phyloP scores from a whole-genome alignment of 2,888 invertebrate genomes.

The Harpalus rubripes region DNA sequence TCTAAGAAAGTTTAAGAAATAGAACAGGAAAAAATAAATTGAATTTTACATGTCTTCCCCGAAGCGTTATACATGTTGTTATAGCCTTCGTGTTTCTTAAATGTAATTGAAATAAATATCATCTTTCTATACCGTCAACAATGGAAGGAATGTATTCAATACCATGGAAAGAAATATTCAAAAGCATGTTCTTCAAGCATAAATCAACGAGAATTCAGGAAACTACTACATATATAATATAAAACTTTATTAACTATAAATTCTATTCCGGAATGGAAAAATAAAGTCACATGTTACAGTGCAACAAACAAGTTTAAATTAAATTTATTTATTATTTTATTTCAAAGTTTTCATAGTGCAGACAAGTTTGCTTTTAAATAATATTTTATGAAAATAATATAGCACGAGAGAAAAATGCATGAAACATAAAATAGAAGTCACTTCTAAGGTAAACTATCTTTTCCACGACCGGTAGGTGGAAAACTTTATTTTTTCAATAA shows the following conservation, averaged over 20 bases:
- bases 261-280: too few species aligned
- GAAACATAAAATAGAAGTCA: too few species aligned
- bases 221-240: not conserved
- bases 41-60: not conserved
- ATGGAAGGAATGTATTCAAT: not conserved
- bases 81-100: not conserved
- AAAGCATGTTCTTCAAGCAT: not conserved
- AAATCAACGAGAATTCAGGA: not conserved
- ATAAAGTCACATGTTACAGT: not conserved
- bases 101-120: slow-evolving; percentile 24
- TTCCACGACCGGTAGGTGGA: too few species aligned
- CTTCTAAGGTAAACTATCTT: too few species aligned
- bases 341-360: too few species aligned
- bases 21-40: slow-evolving; percentile 26
- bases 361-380: too few species aligned
- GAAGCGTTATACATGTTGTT: not conserved
- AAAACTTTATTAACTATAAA: not conserved
- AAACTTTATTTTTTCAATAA: too few species aligned
- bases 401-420: too few species aligned
- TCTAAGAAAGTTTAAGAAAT: slow-evolving; percentile 32
- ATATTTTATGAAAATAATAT: too few species aligned
- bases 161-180: not conserved
- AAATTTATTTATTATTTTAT: not conserved
- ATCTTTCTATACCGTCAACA: slow-evolving; percentile 1
- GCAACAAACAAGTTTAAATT: not conserved